Evolutionary conservation across 2,113 vertebrate species (phyloP).

Genomic region (Aplodontia rufa): DNA sequence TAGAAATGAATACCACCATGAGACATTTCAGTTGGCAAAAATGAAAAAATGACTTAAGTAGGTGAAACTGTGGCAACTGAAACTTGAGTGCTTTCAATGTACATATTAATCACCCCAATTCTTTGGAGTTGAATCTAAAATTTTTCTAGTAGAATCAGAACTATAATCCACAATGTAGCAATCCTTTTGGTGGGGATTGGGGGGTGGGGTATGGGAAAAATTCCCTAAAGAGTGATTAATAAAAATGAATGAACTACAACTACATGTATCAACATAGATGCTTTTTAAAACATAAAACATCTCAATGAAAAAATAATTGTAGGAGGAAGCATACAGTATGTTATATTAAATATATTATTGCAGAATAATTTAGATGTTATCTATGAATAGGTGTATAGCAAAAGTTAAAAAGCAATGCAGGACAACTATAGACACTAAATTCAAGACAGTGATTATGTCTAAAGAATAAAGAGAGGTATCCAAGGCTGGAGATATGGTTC

Average conservation of each 20-base stretch:
- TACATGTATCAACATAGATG: neutral
- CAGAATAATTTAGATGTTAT: too few relatives aligned
- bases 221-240: neutral
- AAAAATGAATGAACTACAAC: too few relatives aligned
- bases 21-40: neutral
- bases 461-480: neutral
- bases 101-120: neutral
- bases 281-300: too few relatives aligned
- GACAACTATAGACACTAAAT: too few relatives aligned
- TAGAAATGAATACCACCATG: neutral
- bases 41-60: neutral
- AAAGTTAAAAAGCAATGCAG: too few relatives aligned
- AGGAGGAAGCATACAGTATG: too few relatives aligned
- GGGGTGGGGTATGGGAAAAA: too few relatives aligned
- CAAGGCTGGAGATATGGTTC: too few relatives aligned
- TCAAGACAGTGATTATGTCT: too few relatives aligned
- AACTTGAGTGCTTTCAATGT: neutral
- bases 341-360: too few relatives aligned
- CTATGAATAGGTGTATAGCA: too few relatives aligned
- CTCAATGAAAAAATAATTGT: too few relatives aligned
- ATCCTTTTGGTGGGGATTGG: neutral
- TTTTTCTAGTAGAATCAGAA: neutral
- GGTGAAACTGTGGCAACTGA: neutral
- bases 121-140: neutral
- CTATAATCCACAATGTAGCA: neutral